Evolutionary conservation across 2,888 invertebrate genomes (phyloP).

Genomic region (Tuta absoluta): DNA sequence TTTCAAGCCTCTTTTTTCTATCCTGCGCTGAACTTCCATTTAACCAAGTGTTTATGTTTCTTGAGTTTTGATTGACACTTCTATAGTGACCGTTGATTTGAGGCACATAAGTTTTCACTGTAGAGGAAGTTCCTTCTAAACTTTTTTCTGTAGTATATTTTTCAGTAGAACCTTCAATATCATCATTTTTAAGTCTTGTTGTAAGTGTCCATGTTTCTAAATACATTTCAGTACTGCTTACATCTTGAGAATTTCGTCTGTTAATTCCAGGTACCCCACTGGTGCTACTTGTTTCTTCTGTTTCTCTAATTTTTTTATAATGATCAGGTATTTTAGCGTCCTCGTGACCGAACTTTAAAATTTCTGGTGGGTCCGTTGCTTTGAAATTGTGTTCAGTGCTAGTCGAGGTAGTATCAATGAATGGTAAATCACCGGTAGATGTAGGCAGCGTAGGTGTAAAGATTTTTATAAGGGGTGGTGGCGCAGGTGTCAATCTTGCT

Average conservation of each 20-base stretch:
- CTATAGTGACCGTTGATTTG: conserved; percentile 73
- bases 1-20: conserved; percentile 60
- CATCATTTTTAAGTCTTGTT: conserved; percentile 54
- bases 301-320: conserved; percentile 43
- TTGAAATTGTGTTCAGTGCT: conserved; percentile 45
- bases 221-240: conserved; percentile 23
- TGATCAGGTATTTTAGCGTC: conserved; percentile 69
- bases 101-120: conserved; percentile 59
- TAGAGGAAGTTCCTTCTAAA: conserved; percentile 37
- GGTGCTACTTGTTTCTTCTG: background rate
- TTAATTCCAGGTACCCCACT: conserved; percentile 36
- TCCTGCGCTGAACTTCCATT: conserved; percentile 53
- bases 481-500: conserved; percentile 35
- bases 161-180: conserved; percentile 37
- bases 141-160: conserved; percentile 26
- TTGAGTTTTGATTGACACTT: conserved; percentile 54
- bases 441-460: conserved; percentile 38
- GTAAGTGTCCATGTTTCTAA: conserved; percentile 48
- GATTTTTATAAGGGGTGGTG: conserved; percentile 36
- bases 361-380: conserved; percentile 55
- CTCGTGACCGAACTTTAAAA: conserved; percentile 65
- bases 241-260: conserved; percentile 36
- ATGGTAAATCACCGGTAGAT: conserved; percentile 46
- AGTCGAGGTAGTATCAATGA: conserved; percentile 45
- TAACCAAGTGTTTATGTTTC: conserved; percentile 48